Percentiles rank a stretch among this genome's conserved stretches.
These are phyloP conservation scores for Melikaiella ostensackeni DNA, from an alignment of 2,888 invertebrate genomes.

Conservation along the genomic window DNA sequence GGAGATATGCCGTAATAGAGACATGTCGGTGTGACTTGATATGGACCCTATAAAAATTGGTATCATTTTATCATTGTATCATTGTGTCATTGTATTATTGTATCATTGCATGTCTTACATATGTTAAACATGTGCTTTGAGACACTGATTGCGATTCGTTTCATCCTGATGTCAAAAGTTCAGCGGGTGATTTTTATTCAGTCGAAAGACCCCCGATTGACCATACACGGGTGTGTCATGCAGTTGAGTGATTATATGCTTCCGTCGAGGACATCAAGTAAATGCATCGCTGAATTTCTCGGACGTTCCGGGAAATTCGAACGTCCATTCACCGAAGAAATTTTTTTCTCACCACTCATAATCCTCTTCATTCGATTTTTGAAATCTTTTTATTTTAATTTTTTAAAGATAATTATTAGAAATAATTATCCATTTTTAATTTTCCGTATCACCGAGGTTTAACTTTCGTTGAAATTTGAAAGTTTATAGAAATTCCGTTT, in stretches of 20 bases:
- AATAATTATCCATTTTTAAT: too few species aligned
- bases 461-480: too few species aligned
- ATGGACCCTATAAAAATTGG: too few species aligned
- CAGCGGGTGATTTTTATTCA: constrained; percentile 13
- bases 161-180: neutral
- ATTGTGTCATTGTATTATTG: too few species aligned
- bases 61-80: too few species aligned
- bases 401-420: too few species aligned
- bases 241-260: constrained; percentile 15
- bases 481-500: too few species aligned
- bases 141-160: neutral
- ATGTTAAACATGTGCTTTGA: neutral
- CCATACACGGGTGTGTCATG: neutral
- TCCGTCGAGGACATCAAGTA: constrained; percentile 46
- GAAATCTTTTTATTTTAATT: too few species aligned
- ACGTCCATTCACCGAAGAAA: neutral
- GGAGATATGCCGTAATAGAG: too few species aligned
- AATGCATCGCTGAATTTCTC: constrained; percentile 57
- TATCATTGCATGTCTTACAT: neutral
- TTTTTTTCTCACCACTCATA: neutral
- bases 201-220: neutral
- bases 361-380: too few species aligned
- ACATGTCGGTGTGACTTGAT: too few species aligned
- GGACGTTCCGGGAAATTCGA: constrained; percentile 46
- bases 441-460: too few species aligned